Percentiles rank a stretch among this genome's conserved stretches.
Evolutionary conservation across 2,797 vertebrate species (phyloP).

Genomic region (Enteromius mattozi): DNA sequence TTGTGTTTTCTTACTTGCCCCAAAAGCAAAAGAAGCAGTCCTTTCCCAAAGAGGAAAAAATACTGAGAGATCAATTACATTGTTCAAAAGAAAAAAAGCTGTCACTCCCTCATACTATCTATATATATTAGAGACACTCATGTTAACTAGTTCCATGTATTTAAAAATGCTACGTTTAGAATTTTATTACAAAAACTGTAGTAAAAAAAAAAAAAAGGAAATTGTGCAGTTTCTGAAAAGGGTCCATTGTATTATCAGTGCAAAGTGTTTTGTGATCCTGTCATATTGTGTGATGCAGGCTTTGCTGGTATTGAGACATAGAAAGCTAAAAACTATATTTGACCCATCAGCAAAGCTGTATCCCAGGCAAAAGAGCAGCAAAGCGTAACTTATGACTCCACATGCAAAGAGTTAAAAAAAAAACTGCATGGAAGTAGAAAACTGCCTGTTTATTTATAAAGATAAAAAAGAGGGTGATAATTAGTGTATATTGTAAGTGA

Average conservation of each 20-base stretch:
- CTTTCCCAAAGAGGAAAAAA: too few relatives aligned
- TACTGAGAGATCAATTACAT: not conserved
- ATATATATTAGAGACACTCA: too few relatives aligned
- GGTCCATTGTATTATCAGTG: not conserved
- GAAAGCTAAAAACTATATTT: too few relatives aligned
- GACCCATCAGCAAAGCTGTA: too few relatives aligned
- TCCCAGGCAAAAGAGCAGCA: not conserved
- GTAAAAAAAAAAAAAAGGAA: not conserved
- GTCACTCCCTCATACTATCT: not conserved
- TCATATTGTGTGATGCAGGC: not conserved
- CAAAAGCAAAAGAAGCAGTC: too few relatives aligned
- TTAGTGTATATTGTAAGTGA: not conserved
- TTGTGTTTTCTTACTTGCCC: too few relatives aligned
- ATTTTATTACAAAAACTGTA: too few relatives aligned
- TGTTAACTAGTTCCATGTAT: too few relatives aligned
- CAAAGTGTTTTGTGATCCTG: not conserved
- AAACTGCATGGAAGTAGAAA: not conserved
- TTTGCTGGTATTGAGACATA: not conserved
- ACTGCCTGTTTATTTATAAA: not conserved
- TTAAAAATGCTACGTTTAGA: too few relatives aligned
- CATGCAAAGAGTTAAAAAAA: not conserved
- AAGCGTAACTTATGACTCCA: not conserved
- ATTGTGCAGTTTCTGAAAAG: not conserved
- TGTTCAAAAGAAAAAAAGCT: not conserved
- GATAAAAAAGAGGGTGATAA: too few relatives aligned